phyloP scores from a whole-genome alignment of 37 sponge, comb jelly and placozoan species.

The Beroe ovata region DNA sequence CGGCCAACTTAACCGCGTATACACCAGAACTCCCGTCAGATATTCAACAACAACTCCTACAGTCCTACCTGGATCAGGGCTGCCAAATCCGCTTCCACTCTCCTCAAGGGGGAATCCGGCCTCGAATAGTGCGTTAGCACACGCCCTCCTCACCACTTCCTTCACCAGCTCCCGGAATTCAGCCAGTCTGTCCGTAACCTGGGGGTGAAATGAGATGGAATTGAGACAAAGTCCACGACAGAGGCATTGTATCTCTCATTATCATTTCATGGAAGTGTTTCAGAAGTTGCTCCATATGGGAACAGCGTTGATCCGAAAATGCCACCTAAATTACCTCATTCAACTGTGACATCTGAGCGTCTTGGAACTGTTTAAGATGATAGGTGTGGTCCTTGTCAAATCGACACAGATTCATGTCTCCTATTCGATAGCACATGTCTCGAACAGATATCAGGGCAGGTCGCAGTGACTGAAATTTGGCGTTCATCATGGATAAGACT shows the following conservation, averaged over 20 bases:
- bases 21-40: no score
- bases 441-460: conserved; percentile 78
- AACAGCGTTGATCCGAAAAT: no score
- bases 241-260: no score
- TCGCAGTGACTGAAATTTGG: conserved; percentile 70
- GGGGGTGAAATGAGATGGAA: not conserved
- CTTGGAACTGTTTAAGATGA: conserved; percentile 86
- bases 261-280: no score
- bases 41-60: no score
- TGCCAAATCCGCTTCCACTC: conserved; percentile 33
- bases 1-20: no score
- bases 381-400: conserved; percentile 83
- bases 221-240: no score
- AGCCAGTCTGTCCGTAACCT: conserved; percentile 77
- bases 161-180: conserved; percentile 76
- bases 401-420: conserved; percentile 74
- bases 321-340: conserved; percentile 81
- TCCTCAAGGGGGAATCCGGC: conserved; percentile 88
- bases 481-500: conserved; percentile 63
- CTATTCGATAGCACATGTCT: conserved; percentile 71
- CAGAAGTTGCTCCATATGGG: no score
- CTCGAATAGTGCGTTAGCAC: conserved; percentile 76
- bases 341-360: conserved; percentile 79
- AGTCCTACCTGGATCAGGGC: conserved; percentile 62
- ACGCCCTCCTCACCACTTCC: conserved; percentile 77